Evolutionary conservation across 2,888 invertebrate genomes (phyloP), one percentile per base, ranked within the genome.

Genomic region (Stenurella melanura): DNA sequence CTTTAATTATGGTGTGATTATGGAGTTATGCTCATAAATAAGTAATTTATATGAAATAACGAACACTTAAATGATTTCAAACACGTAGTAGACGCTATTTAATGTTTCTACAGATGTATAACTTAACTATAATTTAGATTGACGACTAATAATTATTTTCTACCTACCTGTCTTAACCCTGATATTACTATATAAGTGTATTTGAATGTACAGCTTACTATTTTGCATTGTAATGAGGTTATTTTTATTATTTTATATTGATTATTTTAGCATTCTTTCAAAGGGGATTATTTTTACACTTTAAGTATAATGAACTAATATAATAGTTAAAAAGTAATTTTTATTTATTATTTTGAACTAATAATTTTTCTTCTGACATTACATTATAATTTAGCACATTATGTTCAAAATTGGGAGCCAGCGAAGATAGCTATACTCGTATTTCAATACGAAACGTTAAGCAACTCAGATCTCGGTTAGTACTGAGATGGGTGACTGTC

Each of bases 141-240:
- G 67, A 56, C 54, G n/a, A 56, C 67, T 56, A 54, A 68, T 68
- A 56, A 68, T 68, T 54, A 68, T 21, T n/a, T 15, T 68, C 67
- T 54, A 68, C 56, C 56, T 68, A 68, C 56, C 26, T 68, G 15
- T 50, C 26, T 21, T 54, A 50, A 56, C 26, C 26, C 54, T 54
- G 54, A 21, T 54, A 50, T 67, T 54, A 54, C 67, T 21, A 67
- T 67, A 56, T 56, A 54, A 56, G 67, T 56, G 15, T 17, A 67
- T 67, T 67, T 61, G 1, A 21, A 5, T n/a, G 19, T 26, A 21
- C 42, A 38, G 18, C 19, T 67, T 54, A n/a, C 26, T 67, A 50
- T 15, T 67, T 21, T 50, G 30, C 50, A 50, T 50, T 50, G 5
- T n/a, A 50, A 50, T n/a, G n/a, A 50, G 6, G 6, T n/a, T 50